Evolutionary conservation across 1,140 invertebrate genomes (phyloP).

Genomic region (Drosophila rufa): DNA sequence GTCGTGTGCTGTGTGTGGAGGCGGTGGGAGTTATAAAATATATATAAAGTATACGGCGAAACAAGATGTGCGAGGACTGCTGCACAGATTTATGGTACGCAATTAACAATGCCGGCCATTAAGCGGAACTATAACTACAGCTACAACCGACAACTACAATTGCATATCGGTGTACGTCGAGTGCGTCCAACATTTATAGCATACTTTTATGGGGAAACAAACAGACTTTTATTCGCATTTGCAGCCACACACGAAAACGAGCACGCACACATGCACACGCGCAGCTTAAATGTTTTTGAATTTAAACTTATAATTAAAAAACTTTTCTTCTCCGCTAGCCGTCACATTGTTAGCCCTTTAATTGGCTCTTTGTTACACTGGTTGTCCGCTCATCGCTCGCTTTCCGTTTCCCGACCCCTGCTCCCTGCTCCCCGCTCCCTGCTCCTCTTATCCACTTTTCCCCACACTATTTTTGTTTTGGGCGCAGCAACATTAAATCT

Average conservation of each 20-base stretch:
- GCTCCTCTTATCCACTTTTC: background rate
- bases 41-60: constrained; percentile 60
- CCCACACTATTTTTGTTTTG: constrained; percentile 28
- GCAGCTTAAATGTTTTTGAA: constrained; percentile 80
- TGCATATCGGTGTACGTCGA: constrained; percentile 23
- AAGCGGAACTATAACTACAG: constrained; percentile 56
- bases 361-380: constrained; percentile 79
- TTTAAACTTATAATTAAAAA: constrained; percentile 84
- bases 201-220: constrained; percentile 79
- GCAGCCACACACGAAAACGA: constrained; percentile 42
- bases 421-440: background rate
- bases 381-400: constrained; percentile 41
- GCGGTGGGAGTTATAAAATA: constrained; percentile 59
- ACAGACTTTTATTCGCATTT: constrained; percentile 72
- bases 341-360: constrained; percentile 78
- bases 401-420: background rate
- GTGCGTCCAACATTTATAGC: constrained; percentile 62
- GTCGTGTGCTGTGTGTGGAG: background rate
- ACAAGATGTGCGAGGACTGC: constrained; percentile 66
- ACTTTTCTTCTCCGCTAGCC: constrained; percentile 53
- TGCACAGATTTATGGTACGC: constrained; percentile 78
- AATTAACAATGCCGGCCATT: constrained; percentile 80
- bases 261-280: constrained; percentile 7
- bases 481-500: constrained; percentile 65
- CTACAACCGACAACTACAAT: constrained; percentile 43